A percentile compares a stretch with the other conserved stretches of the same genome.
phyloP scores from a whole-genome alignment of 2,888 invertebrate species.

The Vandiemenella viatica region DNA sequence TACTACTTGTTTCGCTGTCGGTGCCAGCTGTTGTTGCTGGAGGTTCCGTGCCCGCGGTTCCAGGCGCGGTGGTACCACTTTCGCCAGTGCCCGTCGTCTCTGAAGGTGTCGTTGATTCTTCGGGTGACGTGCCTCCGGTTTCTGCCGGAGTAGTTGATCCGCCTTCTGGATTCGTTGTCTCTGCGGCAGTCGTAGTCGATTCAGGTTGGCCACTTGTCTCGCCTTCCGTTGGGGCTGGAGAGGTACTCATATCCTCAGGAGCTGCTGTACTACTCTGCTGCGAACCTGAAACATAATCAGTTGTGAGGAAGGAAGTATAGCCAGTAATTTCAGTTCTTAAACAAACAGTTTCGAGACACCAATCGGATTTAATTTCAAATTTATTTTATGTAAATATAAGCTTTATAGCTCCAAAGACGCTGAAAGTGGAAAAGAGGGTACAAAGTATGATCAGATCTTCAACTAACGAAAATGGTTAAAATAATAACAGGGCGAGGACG shows the following conservation, averaged over 20 bases:
- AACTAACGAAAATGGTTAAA: too few relatives aligned
- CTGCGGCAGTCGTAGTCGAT: slow-evolving; percentile 1
- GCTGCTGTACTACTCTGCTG: not conserved
- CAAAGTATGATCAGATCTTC: too few relatives aligned
- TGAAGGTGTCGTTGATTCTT: not conserved
- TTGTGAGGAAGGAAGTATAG: too few relatives aligned
- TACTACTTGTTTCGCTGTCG: not conserved
- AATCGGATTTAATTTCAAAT: too few relatives aligned
- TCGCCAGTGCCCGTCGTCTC: slow-evolving; percentile 4
- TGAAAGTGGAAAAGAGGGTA: too few relatives aligned
- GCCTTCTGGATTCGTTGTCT: slow-evolving; percentile 5
- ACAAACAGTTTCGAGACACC: too few relatives aligned
- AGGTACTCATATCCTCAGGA: not conserved
- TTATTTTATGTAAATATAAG: too few relatives aligned
- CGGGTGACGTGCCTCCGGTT: not conserved
- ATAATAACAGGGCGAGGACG: too few relatives aligned
- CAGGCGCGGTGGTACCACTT: not conserved
- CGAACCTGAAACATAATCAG: not conserved
- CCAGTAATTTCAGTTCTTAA: too few relatives aligned
- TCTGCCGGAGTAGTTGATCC: slow-evolving; percentile 1
- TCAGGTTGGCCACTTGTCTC: not conserved
- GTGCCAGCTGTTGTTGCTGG: not conserved
- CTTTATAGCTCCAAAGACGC: too few relatives aligned
- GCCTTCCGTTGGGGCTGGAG: not conserved
- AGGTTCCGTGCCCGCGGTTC: not conserved